Evolutionary conservation across 1,140 invertebrate species (phyloP).

Genomic region (Dinothrombium tinctorium): DNA sequence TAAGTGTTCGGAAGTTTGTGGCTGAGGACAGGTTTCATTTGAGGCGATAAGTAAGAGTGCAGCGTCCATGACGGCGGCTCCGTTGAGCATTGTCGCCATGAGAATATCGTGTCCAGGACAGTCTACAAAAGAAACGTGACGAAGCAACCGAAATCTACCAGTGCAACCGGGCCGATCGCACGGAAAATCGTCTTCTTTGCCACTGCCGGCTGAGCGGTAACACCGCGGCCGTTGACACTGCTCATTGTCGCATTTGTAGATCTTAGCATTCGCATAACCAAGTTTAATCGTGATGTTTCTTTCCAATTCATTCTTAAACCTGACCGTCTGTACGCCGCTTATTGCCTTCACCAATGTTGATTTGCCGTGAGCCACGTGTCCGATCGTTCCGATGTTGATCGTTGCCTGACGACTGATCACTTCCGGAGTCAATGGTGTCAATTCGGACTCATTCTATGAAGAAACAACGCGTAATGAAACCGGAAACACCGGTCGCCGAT

Average conservation of each 20-base stretch:
- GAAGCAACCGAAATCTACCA: constrained; percentile 30
- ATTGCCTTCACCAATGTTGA: constrained; percentile 98
- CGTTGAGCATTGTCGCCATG: constrained; percentile 99
- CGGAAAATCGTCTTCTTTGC: constrained; percentile 83
- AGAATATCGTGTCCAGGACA: constrained; percentile 99
- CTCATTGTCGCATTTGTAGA: constrained; percentile 91
- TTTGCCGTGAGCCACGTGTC: constrained; percentile 99
- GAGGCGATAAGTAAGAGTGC: constrained; percentile 47
- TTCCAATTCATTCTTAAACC: constrained; percentile 98
- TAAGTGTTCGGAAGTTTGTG: constrained; percentile 97
- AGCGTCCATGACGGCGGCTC: constrained; percentile 98
- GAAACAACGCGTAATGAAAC: too few relatives aligned
- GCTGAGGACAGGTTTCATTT: constrained; percentile 96
- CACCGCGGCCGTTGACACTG: constrained; percentile 80
- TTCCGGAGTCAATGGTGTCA: constrained; percentile 80
- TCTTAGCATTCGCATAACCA: constrained; percentile 44
- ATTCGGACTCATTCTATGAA: constrained; percentile 48
- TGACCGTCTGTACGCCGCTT: constrained; percentile 94
- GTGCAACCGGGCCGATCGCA: constrained; percentile 62
- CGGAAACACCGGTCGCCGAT: too few relatives aligned
- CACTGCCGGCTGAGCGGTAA: constrained; percentile 85
- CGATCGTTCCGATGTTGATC: constrained; percentile 98
- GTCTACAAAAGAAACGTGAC: constrained; percentile 98
- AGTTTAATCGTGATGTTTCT: constrained; percentile 99
- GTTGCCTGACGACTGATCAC: constrained; percentile 97